Conservation (phyloP, 2,113 vertebrate species). For the Canis aureus region DNA sequence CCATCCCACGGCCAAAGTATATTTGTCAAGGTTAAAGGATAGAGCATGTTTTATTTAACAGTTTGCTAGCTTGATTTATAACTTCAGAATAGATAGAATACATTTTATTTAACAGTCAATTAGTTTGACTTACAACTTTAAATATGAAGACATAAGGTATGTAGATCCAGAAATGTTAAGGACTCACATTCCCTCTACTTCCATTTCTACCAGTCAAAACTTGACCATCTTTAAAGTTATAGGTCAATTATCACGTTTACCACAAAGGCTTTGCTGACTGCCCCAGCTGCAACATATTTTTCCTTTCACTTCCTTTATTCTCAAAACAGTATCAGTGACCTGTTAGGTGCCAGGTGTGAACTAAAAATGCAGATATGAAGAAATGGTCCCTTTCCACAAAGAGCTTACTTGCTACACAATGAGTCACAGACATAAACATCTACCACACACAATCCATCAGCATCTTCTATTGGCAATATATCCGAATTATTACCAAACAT, state of each 20-base stretch:
- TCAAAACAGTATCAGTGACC: background rate
- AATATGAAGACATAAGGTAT: constrained; percentile 4
- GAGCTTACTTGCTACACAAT: background rate
- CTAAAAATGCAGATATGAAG: background rate
- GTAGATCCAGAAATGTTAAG: background rate
- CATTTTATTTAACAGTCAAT: constrained; percentile 54
- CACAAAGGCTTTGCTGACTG: background rate
- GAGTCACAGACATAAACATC: background rate
- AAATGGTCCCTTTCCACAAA: background rate
- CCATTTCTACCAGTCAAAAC: background rate
- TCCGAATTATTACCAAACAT: background rate
- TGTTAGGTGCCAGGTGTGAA: background rate
- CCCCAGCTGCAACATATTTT: background rate
- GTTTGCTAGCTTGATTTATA: constrained; percentile 37
- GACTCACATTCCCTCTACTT: background rate
- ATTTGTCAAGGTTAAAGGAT: constrained; percentile 25
- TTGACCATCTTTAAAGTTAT: background rate
- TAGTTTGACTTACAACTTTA: constrained; percentile 63
- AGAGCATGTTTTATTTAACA: constrained; percentile 49
- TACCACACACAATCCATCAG: background rate
- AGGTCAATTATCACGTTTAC: background rate
- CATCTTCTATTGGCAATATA: background rate
- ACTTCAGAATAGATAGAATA: constrained; percentile 23
- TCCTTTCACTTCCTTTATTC: background rate
- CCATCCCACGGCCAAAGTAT: background rate